phyloP scores from a whole-genome alignment of 2,888 invertebrate species.

The Mactromeris polynyma region DNA sequence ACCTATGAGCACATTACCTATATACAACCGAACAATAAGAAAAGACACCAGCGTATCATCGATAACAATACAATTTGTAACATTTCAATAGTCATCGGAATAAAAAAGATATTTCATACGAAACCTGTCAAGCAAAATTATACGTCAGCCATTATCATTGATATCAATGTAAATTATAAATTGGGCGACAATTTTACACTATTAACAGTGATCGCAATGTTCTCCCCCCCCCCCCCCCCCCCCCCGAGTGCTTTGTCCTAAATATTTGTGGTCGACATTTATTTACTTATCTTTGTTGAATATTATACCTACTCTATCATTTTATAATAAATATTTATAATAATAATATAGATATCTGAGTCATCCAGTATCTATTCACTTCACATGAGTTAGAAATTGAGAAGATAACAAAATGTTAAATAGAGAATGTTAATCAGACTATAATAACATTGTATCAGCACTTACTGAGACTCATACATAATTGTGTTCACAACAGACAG shows the following conservation, averaged over 20 bases:
- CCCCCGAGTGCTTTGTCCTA: conserved; percentile 29
- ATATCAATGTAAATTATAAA: not conserved
- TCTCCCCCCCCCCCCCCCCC: no score
- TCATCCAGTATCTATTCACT: conserved; percentile 12
- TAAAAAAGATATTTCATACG: not conserved
- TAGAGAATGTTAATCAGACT: not conserved
- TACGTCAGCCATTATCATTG: not conserved
- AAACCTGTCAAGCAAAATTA: not conserved
- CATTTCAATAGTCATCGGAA: not conserved
- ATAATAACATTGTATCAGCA: not conserved
- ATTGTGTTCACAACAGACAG: no score
- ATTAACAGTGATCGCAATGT: conserved; percentile 28
- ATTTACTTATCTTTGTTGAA: conserved; percentile 26
- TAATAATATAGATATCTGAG: conserved; percentile 29
- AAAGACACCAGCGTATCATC: not conserved
- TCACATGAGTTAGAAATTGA: not conserved
- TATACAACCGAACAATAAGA: not conserved
- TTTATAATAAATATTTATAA: conserved; percentile 36
- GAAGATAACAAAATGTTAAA: not conserved
- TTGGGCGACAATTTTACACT: conserved; percentile 25
- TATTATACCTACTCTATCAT: conserved; percentile 31
- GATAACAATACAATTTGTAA: not conserved
- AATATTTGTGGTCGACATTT: conserved; percentile 51
- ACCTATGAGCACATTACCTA: not conserved
- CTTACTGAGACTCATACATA: no score